Evolutionary conservation across 2,797 vertebrate species (phyloP).

Genomic region (Sebastes kiyomatsui): DNA sequence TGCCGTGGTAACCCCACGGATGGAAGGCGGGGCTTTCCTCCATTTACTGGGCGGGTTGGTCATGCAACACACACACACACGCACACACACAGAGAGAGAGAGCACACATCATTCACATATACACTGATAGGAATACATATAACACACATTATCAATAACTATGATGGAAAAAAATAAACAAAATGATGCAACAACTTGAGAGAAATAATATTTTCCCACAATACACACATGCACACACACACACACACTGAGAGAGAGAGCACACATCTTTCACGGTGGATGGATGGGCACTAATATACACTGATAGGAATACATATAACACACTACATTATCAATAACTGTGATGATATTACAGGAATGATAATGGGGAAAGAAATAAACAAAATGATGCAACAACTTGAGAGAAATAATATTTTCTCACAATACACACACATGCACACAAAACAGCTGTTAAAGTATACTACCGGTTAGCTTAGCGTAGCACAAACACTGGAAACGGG

Average conservation of each 20-base stretch:
- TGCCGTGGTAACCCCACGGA: slow-evolving; percentile 82
- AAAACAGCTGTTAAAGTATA: background rate
- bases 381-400: background rate
- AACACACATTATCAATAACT: background rate
- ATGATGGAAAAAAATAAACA: background rate
- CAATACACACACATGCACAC: background rate
- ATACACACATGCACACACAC: background rate
- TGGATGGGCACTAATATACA: background rate
- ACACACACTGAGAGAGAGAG: background rate
- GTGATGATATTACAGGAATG: background rate
- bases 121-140: background rate
- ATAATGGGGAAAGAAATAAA: background rate
- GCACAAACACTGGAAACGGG: background rate
- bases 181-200: background rate
- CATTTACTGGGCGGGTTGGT: slow-evolving; percentile 36
- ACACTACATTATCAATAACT: background rate
- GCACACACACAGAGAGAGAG: background rate
- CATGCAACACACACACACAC: background rate
- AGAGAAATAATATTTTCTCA: background rate
- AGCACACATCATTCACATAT: background rate
- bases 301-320: background rate
- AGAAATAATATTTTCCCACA: background rate
- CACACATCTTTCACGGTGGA: background rate
- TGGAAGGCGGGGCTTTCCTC: slow-evolving; percentile 70
- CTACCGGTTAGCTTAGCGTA: background rate